Evolutionary conservation across 2,797 vertebrate species (phyloP).

Genomic region (Diplodus sargus): DNA sequence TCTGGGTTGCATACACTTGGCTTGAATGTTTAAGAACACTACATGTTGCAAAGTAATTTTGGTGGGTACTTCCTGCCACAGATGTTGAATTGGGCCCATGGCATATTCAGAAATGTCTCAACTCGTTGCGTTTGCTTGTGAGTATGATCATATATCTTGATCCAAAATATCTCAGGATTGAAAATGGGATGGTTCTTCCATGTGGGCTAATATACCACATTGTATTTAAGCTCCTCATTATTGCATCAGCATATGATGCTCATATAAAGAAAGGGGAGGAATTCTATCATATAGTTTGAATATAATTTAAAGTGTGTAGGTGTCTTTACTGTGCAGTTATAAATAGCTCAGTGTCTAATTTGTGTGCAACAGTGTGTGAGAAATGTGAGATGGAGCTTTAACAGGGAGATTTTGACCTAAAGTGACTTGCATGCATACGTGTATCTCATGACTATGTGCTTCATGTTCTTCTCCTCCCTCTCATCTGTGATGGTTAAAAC

Average conservation of each 20-base stretch:
- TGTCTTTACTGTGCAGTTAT: too few relatives aligned
- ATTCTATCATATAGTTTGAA: slow-evolving; percentile 18
- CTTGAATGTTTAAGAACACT: background rate
- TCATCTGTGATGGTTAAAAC: slow-evolving; percentile 87
- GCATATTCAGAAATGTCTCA: background rate
- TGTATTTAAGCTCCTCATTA: slow-evolving; percentile 3
- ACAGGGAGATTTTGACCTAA: slow-evolving; percentile 62
- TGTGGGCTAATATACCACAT: background rate
- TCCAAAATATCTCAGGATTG: slow-evolving; percentile 4
- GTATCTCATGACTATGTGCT: slow-evolving; percentile 72
- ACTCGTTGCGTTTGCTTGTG: background rate
- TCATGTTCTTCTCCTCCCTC: slow-evolving; percentile 72
- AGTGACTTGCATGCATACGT: slow-evolving; percentile 69
- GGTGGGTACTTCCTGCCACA: background rate
- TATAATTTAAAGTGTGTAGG: slow-evolving; percentile 4
- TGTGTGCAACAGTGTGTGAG: slow-evolving; percentile 21
- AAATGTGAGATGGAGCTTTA: slow-evolving; percentile 47
- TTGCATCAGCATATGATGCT: background rate
- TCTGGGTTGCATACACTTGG: background rate
- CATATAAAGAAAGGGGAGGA: background rate
- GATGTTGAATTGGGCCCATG: background rate
- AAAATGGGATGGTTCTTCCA: background rate
- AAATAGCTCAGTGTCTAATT: slow-evolving; percentile 19
- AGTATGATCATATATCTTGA: background rate
- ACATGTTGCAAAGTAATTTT: background rate